Conservation (phyloP, 2,888 invertebrate species). For the Drosophila bunnanda region DNA sequence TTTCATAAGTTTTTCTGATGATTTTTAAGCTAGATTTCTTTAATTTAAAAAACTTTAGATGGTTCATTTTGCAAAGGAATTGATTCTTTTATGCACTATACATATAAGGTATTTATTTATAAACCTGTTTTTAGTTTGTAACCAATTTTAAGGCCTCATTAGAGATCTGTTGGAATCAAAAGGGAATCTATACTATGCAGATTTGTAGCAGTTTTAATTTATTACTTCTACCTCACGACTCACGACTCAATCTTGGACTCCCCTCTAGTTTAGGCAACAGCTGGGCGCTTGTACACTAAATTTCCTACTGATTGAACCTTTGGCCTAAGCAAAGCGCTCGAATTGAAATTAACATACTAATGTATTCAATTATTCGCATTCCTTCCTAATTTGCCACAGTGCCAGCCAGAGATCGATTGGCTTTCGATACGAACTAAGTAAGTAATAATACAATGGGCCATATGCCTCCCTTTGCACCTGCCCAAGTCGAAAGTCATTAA, state of each 20-base stretch:
- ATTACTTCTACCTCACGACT: no score
- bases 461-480: background rate
- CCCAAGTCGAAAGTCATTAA: slow-evolving; percentile 33
- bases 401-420: slow-evolving; percentile 37
- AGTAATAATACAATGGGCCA: slow-evolving; percentile 36
- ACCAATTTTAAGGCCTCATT: no score
- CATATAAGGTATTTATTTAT: background rate
- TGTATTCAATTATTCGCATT: slow-evolving; percentile 56
- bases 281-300: slow-evolving; percentile 16
- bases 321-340: slow-evolving; percentile 32
- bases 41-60: background rate
- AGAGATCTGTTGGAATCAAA: background rate
- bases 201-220: no score
- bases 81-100: background rate
- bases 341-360: slow-evolving; percentile 58
- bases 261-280: slow-evolving; percentile 9
- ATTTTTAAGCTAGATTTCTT: background rate
- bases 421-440: slow-evolving; percentile 34
- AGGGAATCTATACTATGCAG: background rate
- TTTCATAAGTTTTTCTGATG: no score
- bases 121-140: background rate
- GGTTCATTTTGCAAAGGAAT: background rate
- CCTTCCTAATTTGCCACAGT: slow-evolving; percentile 35
- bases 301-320: slow-evolving; percentile 37
- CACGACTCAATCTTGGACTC: slow-evolving; percentile 3